A percentile compares a stretch with the other conserved stretches of the same genome.
Conservation (phyloP, 2,113 vertebrate genomes). For the Aleadryas rufinucha region DNA sequence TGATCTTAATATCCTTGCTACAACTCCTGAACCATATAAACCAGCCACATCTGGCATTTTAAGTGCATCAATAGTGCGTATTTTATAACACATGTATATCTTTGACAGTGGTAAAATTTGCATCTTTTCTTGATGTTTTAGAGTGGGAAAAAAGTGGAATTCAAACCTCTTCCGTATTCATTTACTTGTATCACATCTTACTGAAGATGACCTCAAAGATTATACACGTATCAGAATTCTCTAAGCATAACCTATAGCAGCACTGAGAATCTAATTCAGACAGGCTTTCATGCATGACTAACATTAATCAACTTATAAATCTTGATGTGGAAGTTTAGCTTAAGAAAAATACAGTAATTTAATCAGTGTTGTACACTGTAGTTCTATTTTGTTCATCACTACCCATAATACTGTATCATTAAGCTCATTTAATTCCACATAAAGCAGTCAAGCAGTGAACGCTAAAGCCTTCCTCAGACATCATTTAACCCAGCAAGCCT, state of each 20-base stretch:
- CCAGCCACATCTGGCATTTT: neutral
- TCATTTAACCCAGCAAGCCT: constrained; percentile 58
- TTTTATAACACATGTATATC: neutral
- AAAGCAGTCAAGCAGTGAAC: constrained; percentile 41
- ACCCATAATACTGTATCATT: constrained; percentile 23
- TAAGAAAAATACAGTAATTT: constrained; percentile 30
- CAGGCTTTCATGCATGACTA: constrained; percentile 5
- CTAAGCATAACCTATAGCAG: neutral
- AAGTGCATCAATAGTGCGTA: neutral
- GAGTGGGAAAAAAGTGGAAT: neutral
- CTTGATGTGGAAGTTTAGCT: neutral
- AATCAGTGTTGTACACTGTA: neutral
- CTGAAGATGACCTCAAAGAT: neutral
- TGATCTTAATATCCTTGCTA: neutral
- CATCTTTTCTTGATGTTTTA: neutral
- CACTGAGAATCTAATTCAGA: neutral
- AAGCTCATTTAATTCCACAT: constrained; percentile 29
- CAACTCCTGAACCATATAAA: neutral
- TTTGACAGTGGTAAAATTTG: neutral
- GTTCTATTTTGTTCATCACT: constrained; percentile 29
- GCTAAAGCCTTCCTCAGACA: constrained; percentile 40
- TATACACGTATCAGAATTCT: neutral
- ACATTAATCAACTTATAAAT: constrained; percentile 34
- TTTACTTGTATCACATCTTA: neutral
- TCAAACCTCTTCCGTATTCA: neutral